phyloP scores from a whole-genome alignment of 2,797 vertebrate species.

The Spea hammondii region DNA sequence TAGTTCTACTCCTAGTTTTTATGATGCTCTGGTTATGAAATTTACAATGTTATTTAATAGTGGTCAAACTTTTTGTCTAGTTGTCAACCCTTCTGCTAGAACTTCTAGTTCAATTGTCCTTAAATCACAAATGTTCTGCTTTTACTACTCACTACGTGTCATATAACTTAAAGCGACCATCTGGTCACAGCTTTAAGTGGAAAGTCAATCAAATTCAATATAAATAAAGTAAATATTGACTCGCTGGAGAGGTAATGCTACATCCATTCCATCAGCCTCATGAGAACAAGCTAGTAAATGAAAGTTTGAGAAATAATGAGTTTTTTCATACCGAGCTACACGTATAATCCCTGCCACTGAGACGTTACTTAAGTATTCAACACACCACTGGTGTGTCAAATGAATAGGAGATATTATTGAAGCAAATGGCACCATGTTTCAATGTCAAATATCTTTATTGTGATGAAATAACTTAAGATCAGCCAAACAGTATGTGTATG shows the following conservation, averaged over 20 bases:
- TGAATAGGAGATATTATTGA: neutral
- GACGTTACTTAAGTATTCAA: neutral
- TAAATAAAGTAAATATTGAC: neutral
- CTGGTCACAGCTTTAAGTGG: no score
- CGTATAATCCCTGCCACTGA: neutral
- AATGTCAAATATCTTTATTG: neutral
- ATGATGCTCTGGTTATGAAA: no score
- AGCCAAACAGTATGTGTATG: neutral
- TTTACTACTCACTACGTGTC: no score
- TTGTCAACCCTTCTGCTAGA: no score
- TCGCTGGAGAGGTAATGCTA: neutral
- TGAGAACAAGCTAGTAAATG: neutral
- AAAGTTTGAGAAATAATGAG: neutral
- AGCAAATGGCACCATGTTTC: neutral
- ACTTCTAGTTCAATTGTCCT: no score
- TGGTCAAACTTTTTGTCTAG: no score
- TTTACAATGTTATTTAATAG: no score
- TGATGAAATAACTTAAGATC: neutral
- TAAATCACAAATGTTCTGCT: no score
- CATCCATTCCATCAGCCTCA: no score
- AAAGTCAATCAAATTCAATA: no score
- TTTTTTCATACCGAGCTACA: neutral
- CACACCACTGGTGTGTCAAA: neutral
- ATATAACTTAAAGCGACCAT: no score
- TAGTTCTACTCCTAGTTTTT: no score